Base-by-base conservation (phyloP, 2,888 invertebrate genomes). In the Drosophila crucigera region DNA sequence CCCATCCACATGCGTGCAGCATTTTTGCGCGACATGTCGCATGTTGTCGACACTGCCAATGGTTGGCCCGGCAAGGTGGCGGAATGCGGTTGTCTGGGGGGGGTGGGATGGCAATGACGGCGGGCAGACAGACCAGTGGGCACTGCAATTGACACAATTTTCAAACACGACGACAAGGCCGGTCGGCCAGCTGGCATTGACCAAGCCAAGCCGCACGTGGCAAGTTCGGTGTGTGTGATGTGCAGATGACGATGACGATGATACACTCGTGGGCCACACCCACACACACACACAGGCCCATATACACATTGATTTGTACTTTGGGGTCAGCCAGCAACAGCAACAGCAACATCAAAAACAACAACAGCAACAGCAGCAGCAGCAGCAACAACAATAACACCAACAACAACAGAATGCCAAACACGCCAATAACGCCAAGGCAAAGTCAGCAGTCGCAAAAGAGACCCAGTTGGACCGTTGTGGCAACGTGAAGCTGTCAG, bases 91-190 rank as follows among this genome's bases (percentile, higher is more conserved):
- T 41, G 10, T 16, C 35, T 4, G 14, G 10, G 33, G 55, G 25
- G 3, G 1, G 16, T 2, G 7, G 31, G 4, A n/a, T 14, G 54
- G 30, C 52, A 47, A 56, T 19, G 19, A 50, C 10, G 6, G 28
- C 6, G 22, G 31, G 47, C 56, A 30, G 49, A 50, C 55, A 55
- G 64, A 64, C 61, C 78, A 78, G 60, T 74, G 82, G 79, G 60
- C 82, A 82, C 70, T 86, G 85, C 91, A 86, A 86, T 86, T 86
- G 85, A 86, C 85, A 91, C 86, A 87, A 90, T 88, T 91, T 88
- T 68, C 78, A 68, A 85, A 64, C 80, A 88, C 7, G 74, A 83
- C 90, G 74, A 83, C 86, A 90, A 91, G 90, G 90, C 89, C 88
- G 85, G 66, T 89, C 88, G 85, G 62, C 67, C 69, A 16, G n/a